Evolutionary conservation across 2,888 invertebrate species (phyloP), one percentile per base, ranked within the genome.

Genomic region (Aplocera efformata): DNA sequence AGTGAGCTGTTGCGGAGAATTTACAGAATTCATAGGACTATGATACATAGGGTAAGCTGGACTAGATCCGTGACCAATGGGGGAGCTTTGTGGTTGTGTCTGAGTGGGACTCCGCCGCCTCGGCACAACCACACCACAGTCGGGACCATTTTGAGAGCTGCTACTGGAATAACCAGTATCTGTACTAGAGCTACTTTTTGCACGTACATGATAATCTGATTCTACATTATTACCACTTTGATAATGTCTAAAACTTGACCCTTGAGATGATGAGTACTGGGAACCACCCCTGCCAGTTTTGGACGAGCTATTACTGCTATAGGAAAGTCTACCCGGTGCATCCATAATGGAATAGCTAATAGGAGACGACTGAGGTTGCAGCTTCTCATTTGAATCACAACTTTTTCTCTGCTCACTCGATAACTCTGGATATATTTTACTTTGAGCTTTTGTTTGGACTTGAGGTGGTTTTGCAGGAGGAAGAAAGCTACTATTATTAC

Each of bases 1-100:
- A n/a, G 82, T 78, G 61, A 91, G 91, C 57, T 92, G 92, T 60
- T 92, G 93, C 3, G 94, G 93, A 1, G 93, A 93, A 48, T 93
- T 92, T 58, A 93, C 91, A 3, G 93, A 91, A 65, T 93, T 92
- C 92, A 94, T 92, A 10, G 95, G 95, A 78, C 94, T 95, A 72
- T 95, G 94, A 74, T 95, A 95, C 90, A 94, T 91, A 25, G 95
- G 95, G 84, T 95, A 95, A 38, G 93, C 94, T 31, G 94, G 94
- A 79, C 94, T 94, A 58, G 93, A 92, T 17, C 92, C 93, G 75
- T 94, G 94, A 35, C 93, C 92, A 34, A 94, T 66, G 1, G 94
- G 94, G 42, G 93, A 93, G 23, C 92, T 91, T 68, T 93, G 93
- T 7, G 94, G 92, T 60, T 92, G 92, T 6, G 91, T 90, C 67